Conservation (phyloP, 2,797 vertebrate genomes). For the Spizella passerina region DNA sequence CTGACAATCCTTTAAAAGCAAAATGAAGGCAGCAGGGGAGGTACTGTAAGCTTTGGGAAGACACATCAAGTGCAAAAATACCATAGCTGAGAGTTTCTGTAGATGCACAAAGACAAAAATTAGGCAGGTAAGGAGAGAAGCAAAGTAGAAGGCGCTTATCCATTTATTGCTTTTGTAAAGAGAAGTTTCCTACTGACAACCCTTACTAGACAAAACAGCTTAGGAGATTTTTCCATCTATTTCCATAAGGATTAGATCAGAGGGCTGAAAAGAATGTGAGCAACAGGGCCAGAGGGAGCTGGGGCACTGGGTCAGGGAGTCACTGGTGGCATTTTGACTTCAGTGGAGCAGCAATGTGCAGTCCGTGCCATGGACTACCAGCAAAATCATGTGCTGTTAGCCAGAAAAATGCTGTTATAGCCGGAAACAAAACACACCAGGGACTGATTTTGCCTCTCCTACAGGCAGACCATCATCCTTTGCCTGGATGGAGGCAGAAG, state of each 20-base stretch:
- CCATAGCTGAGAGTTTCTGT: not conserved
- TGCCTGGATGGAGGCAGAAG: not conserved
- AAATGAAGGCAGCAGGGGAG: not conserved
- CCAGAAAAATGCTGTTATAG: not conserved
- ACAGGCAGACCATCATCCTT: not conserved
- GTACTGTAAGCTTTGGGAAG: not conserved
- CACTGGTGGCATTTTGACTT: not conserved
- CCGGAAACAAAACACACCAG: not conserved
- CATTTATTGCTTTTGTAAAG: not conserved
- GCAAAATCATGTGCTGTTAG: not conserved
- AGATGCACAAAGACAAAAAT: not conserved
- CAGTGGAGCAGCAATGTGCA: rapidly evolving
- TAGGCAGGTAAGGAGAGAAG: not conserved
- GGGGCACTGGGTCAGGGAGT: not conserved
- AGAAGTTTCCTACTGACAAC: not conserved
- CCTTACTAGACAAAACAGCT: not conserved
- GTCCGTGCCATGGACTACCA: not conserved
- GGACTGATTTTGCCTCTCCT: not conserved
- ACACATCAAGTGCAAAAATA: not conserved
- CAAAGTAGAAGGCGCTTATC: not conserved
- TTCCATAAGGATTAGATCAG: not conserved
- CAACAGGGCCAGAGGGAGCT: not conserved
- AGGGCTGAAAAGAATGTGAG: not conserved
- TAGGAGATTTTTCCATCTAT: not conserved
- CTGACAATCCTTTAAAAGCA: not conserved